These are phyloP conservation scores for Helostoma temminkii DNA, from an alignment of 2,797 vertebrate species.

Conservation along the genomic window DNA sequence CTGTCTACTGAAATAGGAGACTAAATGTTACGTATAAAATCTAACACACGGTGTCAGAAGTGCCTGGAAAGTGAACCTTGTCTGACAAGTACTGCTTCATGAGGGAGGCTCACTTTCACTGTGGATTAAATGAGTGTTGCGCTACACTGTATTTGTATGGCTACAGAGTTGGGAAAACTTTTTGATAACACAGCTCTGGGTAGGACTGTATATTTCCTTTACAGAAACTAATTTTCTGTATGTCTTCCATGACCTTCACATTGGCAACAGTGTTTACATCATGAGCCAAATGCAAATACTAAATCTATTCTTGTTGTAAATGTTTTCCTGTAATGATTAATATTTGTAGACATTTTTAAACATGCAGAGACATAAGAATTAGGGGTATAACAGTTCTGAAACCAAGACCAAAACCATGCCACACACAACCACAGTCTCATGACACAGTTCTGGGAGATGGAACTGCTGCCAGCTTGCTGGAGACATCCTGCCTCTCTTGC, in stretches of 20 bases:
- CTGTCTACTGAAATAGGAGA: background rate
- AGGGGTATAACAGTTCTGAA: no score
- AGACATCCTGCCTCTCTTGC: no score
- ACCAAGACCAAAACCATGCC: no score
- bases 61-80: background rate
- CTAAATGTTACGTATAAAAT: background rate
- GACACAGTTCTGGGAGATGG: no score
- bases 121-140: background rate
- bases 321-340: background rate
- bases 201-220: background rate
- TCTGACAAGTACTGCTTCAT: background rate
- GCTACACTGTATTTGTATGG: background rate
- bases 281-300: background rate
- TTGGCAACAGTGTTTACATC: background rate
- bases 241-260: conserved; percentile 17
- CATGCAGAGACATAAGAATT: background rate
- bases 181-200: background rate
- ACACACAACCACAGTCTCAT: no score
- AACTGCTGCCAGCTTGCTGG: no score
- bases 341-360: background rate
- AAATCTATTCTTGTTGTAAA: background rate
- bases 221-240: background rate
- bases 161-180: background rate
- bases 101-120: background rate
- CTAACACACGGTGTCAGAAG: background rate